Evolutionary conservation across 1,140 invertebrate species (phyloP).

Genomic region (Geopemphigus sp.): DNA sequence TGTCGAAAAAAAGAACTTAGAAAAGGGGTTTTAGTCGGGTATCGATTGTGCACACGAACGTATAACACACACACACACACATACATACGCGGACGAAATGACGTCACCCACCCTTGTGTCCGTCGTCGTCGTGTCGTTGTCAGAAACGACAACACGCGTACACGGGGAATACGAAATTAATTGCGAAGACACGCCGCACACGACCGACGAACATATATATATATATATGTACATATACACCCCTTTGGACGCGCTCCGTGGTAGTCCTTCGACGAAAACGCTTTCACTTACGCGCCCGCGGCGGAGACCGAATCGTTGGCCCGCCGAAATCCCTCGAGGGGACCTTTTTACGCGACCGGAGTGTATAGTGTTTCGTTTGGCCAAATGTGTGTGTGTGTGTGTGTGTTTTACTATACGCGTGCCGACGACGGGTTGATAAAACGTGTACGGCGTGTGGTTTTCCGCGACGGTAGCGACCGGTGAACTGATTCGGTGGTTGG

Average conservation of each 20-base stretch:
- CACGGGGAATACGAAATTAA: constrained; percentile 36
- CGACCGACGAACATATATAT: not conserved
- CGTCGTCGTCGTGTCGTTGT: constrained; percentile 11
- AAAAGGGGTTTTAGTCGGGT: constrained; percentile 25
- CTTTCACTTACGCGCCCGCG: not conserved
- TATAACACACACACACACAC: too few species aligned
- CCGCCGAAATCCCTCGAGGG: not conserved
- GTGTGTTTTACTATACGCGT: too few species aligned
- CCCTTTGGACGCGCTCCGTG: not conserved
- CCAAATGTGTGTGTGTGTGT: too few species aligned
- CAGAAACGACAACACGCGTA: not conserved
- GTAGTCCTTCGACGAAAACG: not conserved
- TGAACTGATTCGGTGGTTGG: too few species aligned
- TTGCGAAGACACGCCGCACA: constrained; percentile 30
- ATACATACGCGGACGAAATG: constrained; percentile 9
- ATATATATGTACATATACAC: not conserved
- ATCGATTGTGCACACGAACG: not conserved
- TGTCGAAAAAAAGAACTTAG: constrained; percentile 24
- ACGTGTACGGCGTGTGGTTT: too few species aligned
- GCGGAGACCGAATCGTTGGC: too few species aligned
- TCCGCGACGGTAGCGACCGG: too few species aligned
- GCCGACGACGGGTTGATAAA: too few species aligned
- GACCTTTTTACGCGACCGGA: not conserved
- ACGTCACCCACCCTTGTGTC: not conserved
- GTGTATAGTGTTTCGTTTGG: too few species aligned